A percentile compares a stretch with the other conserved stretches of the same genome.
phyloP scores from a whole-genome alignment of 2,888 invertebrate species.

The Apamea anceps region DNA sequence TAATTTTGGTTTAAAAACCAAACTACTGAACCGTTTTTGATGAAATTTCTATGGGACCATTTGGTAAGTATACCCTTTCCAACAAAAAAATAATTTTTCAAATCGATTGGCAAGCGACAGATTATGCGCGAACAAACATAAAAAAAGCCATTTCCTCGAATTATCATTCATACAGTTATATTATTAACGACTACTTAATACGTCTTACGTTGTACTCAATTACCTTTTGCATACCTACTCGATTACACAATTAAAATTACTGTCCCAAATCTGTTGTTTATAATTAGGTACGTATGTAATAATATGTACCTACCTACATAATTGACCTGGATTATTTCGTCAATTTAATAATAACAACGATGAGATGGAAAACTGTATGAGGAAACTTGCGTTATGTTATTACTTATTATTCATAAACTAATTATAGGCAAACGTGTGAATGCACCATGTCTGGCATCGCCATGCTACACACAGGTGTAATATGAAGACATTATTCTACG shows the following conservation, averaged over 20 bases:
- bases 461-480: background rate
- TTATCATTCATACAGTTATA: background rate
- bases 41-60: too few relatives aligned
- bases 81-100: too few relatives aligned
- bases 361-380: slow-evolving; percentile 9
- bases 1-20: too few relatives aligned
- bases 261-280: slow-evolving; percentile 7
- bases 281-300: background rate
- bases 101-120: too few relatives aligned
- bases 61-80: too few relatives aligned
- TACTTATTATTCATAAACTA: slow-evolving; percentile 1
- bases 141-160: background rate
- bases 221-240: background rate
- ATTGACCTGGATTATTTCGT: slow-evolving; percentile 11
- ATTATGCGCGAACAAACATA: too few relatives aligned
- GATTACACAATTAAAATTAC: slow-evolving; percentile 6
- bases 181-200: background rate
- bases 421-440: background rate
- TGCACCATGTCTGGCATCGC: background rate
- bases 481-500: slow-evolving; percentile 1
- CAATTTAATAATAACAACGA: background rate
- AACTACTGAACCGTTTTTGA: too few relatives aligned
- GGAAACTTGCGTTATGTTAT: slow-evolving; percentile 1
- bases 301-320: too few relatives aligned
- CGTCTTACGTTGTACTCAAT: background rate